Base-by-base conservation (phyloP, 2,888 invertebrate genomes). In the Yponomeuta sedellus region DNA sequence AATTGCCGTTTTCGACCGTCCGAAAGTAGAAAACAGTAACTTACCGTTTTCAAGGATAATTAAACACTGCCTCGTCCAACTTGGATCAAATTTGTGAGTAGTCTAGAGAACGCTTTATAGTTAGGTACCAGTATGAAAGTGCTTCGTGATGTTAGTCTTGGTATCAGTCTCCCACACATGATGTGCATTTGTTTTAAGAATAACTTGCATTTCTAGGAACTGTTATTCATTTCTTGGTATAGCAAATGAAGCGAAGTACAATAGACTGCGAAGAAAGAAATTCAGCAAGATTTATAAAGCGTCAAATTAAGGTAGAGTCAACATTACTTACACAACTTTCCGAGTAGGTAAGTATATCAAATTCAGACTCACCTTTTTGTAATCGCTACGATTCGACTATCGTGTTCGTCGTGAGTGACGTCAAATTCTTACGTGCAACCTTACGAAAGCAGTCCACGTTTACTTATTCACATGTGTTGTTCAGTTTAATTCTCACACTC, bases 191-290 rank as follows among this genome's bases (percentile, higher is more conserved):
- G 74, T 74, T 76, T 75, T 74, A 74, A 74, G 74, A 74, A 74
- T 74, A 76, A 76, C 77, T 75, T 68, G 72, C 68, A 66, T 68
- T 83, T 80, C 82, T 73, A 66, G 73, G 81, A 79, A 81, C 59
- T 22, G 61, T 25, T 66, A 61, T 40, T 61, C n/a, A 39, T 65
- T 59, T 65, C 40, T 65, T 61, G 59, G 12, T 52, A 16, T 16
- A 52, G 44, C 16, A 52, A 52, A 52, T 52, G 44, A 52, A 52
- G 16, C 16, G 16, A 52, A 16, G 16, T 52, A 52, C 2, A 44
- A 12, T 16, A 12, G 16, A 16, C 44, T 3, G 34, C 34, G 16
- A 52, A 16, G 44, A 5, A 52, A 52, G 16, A 2, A 52, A 52
- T 2, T 12, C 12, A 16, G 44, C 44, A 16, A 52, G 16, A 16